Percentiles rank a stretch among this genome's conserved stretches.
phyloP scores from a whole-genome alignment of 2,113 vertebrate genomes.

The Salminus brasiliensis region DNA sequence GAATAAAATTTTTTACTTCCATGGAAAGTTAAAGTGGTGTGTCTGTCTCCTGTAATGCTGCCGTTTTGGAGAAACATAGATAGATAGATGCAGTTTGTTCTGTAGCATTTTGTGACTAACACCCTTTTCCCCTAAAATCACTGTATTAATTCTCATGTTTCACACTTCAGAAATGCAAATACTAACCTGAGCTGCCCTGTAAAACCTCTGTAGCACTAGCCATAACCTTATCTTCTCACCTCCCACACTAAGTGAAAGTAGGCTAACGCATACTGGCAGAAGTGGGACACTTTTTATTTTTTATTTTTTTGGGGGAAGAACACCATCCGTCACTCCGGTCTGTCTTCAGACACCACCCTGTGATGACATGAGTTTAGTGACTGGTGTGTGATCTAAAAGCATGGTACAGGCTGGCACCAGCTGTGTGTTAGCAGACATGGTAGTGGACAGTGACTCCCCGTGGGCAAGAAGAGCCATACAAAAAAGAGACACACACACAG shows the following conservation, averaged over 20 bases:
- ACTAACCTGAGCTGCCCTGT: not conserved
- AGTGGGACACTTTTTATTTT: not conserved
- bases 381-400: not conserved
- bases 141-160: too few relatives aligned
- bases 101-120: too few relatives aligned
- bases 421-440: conserved; percentile 16
- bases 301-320: not conserved
- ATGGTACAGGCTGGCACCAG: conserved; percentile 49
- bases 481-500: too few relatives aligned
- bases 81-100: too few relatives aligned
- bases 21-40: too few relatives aligned
- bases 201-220: not conserved
- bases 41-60: too few relatives aligned
- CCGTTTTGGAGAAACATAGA: too few relatives aligned
- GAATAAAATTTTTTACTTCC: too few relatives aligned
- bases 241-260: not conserved
- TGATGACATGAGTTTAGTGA: conserved; percentile 5
- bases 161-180: not conserved
- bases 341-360: not conserved
- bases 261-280: not conserved
- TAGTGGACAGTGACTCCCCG: conserved; percentile 41
- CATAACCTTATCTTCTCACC: not conserved
- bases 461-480: conserved; percentile 46
- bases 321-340: not conserved
- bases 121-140: too few relatives aligned